Percentiles rank a stretch among this genome's conserved stretches.
Evolutionary conservation across 2,888 invertebrate genomes (phyloP).

Genomic region (Acanthopleura granulata): DNA sequence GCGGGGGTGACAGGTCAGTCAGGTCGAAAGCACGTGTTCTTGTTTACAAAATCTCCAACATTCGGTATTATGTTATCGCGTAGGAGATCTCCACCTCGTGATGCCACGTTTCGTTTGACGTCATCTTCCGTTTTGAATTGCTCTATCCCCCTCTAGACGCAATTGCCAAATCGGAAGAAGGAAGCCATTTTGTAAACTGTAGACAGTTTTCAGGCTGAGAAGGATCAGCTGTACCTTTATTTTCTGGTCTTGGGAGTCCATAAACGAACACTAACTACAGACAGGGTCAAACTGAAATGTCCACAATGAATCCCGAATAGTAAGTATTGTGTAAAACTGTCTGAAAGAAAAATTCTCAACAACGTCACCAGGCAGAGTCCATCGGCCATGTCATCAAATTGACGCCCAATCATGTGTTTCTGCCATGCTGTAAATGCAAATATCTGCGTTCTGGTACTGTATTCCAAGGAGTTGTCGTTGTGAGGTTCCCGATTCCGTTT

Average conservation of each 20-base stretch:
- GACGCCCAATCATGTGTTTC: constrained; percentile 18
- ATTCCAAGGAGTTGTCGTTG: too few relatives aligned
- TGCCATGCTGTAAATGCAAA: constrained; percentile 4
- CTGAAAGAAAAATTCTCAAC: neutral
- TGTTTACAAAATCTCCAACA: constrained; percentile 12
- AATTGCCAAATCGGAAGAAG: constrained; percentile 54
- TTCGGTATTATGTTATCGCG: neutral
- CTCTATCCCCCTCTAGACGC: constrained; percentile 48
- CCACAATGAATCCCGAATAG: constrained; percentile 59
- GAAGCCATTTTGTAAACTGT: constrained; percentile 47
- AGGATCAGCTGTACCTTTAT: constrained; percentile 33
- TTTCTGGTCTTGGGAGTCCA: constrained; percentile 32
- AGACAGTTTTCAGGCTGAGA: constrained; percentile 9
- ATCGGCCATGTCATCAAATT: constrained; percentile 17
- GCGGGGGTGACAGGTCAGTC: too few relatives aligned
- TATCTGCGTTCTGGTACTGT: too few relatives aligned
- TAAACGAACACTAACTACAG: constrained; percentile 25
- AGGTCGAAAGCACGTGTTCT: neutral
- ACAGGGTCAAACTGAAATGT: constrained; percentile 34
- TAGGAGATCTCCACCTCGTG: constrained; percentile 40
- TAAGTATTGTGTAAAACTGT: constrained; percentile 37
- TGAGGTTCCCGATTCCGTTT: too few relatives aligned
- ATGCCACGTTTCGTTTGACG: constrained; percentile 61
- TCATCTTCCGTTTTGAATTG: constrained; percentile 44
- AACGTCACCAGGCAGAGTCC: neutral